Evolutionary conservation across 2,113 vertebrate genomes (phyloP).

Genomic region (Meleagris gallopavo): DNA sequence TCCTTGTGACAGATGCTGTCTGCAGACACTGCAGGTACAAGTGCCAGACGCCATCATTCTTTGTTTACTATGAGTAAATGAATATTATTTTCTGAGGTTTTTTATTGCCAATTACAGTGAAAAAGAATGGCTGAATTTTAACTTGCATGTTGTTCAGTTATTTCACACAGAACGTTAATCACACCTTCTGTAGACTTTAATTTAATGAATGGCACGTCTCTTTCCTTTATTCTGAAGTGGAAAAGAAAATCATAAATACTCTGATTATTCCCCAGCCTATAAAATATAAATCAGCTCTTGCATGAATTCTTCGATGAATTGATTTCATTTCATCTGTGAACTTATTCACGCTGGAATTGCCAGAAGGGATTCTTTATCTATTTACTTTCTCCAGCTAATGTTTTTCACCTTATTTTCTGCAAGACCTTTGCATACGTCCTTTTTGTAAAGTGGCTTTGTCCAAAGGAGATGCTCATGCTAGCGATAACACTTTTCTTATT

Average conservation of each 20-base stretch:
- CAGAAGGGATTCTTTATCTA: background rate
- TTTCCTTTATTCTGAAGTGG: background rate
- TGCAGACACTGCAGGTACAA: background rate
- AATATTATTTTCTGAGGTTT: background rate
- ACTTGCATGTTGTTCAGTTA: background rate
- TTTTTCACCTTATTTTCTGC: background rate
- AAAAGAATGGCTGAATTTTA: background rate
- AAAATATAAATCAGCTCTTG: background rate
- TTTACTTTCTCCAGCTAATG: conserved; percentile 5
- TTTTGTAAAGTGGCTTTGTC: background rate
- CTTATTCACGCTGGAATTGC: background rate
- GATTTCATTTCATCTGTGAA: background rate
- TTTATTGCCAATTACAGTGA: background rate
- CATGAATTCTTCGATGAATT: background rate
- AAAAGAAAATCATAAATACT: background rate
- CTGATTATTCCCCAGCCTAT: background rate
- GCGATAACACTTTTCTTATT: background rate
- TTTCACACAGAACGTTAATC: too few relatives aligned
- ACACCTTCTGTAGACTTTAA: background rate
- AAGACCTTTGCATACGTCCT: background rate
- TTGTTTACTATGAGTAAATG: background rate
- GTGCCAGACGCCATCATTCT: background rate
- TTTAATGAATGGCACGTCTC: background rate
- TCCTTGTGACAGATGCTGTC: background rate
- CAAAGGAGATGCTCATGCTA: background rate